Percentiles rank a stretch among this genome's conserved stretches.
Evolutionary conservation across 2,113 vertebrate species (phyloP).

Genomic region (Proteles cristata): DNA sequence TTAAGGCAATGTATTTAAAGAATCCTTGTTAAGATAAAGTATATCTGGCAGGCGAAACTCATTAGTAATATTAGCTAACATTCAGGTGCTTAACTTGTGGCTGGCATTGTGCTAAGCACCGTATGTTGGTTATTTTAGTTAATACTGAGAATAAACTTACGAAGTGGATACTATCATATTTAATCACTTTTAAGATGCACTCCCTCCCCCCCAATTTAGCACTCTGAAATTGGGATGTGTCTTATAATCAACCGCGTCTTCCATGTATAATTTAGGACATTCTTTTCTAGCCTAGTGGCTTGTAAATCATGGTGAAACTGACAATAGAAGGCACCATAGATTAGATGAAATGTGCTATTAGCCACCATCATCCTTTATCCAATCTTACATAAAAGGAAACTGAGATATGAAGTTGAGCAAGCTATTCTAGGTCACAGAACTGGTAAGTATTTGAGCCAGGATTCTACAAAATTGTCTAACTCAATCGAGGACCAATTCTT

Average conservation of each 20-base stretch:
- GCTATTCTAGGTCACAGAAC: neutral
- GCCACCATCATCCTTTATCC: neutral
- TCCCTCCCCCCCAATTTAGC: neutral
- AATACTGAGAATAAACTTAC: neutral
- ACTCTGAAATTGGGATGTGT: neutral
- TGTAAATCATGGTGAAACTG: neutral
- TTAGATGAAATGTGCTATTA: neutral
- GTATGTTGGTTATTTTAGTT: neutral
- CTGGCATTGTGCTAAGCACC: neutral
- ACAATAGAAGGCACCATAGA: neutral
- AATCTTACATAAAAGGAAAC: neutral
- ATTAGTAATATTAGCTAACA: conserved; percentile 10
- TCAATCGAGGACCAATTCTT: neutral
- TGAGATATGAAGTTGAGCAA: neutral
- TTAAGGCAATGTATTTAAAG: neutral
- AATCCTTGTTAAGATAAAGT: neutral
- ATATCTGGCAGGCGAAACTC: neutral
- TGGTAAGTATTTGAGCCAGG: neutral
- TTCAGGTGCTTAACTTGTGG: neutral
- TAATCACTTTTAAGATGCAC: neutral
- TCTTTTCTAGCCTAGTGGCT: neutral
- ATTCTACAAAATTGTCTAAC: neutral
- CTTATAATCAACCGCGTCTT: neutral
- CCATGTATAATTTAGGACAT: neutral
- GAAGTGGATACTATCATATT: neutral